A percentile compares a stretch with the other conserved stretches of the same genome.
Evolutionary conservation across 1,140 invertebrate genomes (phyloP).

Genomic region (Euura saliciscinereae): DNA sequence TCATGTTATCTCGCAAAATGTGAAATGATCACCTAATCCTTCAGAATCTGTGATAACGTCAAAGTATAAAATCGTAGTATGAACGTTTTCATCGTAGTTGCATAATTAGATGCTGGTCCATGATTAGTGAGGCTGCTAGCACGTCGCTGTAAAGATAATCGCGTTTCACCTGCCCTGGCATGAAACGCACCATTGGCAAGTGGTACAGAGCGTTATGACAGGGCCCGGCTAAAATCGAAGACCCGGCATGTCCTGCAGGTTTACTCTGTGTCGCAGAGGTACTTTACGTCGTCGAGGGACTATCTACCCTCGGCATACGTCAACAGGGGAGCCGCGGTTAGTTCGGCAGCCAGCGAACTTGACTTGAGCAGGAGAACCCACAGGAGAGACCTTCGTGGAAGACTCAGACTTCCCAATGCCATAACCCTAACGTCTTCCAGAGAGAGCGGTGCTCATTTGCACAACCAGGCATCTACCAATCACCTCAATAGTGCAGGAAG

Average conservation of each 20-base stretch:
- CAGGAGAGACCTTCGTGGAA: conserved; percentile 68
- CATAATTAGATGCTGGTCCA: too few relatives aligned
- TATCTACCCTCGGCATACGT: conserved; percentile 76
- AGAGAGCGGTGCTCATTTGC: conserved; percentile 65
- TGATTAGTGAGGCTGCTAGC: too few relatives aligned
- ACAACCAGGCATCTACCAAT: conserved; percentile 66
- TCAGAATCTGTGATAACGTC: too few relatives aligned
- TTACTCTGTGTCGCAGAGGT: conserved; percentile 60
- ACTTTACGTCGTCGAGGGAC: conserved; percentile 75
- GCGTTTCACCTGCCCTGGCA: not conserved
- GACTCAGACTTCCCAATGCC: conserved; percentile 69
- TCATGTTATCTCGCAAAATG: too few relatives aligned
- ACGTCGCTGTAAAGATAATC: too few relatives aligned
- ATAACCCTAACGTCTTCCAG: conserved; percentile 66
- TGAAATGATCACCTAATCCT: too few relatives aligned
- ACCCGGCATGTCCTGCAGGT: conserved; percentile 38
- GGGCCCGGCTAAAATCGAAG: conserved; percentile 33
- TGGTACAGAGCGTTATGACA: conserved; percentile 12
- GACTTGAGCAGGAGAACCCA: conserved; percentile 73
- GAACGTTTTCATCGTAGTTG: too few relatives aligned
- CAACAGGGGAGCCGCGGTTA: conserved; percentile 58
- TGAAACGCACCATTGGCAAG: not conserved
- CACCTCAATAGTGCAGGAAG: conserved; percentile 66
- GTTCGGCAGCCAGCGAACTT: conserved; percentile 73
- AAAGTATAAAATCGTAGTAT: too few relatives aligned